phyloP scores from a whole-genome alignment of 2,113 vertebrate species.

The Ammospiza nelsoni region DNA sequence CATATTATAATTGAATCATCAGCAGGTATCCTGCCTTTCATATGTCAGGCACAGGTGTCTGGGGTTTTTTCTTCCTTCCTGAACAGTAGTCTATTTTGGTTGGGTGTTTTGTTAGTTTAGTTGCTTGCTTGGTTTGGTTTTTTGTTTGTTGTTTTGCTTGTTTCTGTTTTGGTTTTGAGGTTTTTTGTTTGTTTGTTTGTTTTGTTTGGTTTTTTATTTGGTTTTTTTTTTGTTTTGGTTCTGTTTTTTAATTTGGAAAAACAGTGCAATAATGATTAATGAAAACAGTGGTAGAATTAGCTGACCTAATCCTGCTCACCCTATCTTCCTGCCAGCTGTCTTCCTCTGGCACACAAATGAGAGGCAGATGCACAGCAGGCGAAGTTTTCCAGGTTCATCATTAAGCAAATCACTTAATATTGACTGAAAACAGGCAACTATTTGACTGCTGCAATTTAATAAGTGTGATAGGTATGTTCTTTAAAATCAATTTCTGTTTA shows the following conservation, averaged over 20 bases:
- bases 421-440: conserved; percentile 28
- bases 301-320: background rate
- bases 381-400: conserved; percentile 22
- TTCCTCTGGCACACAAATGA: background rate
- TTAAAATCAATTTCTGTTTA: background rate
- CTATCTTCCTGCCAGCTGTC: background rate
- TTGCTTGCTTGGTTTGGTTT: background rate
- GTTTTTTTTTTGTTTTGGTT: background rate
- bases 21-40: background rate
- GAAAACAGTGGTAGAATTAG: background rate
- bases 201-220: background rate
- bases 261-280: background rate
- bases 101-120: background rate
- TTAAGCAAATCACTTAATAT: conserved; percentile 51
- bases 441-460: conserved; percentile 12
- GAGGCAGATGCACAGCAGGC: background rate
- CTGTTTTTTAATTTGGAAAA: background rate
- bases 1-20: background rate
- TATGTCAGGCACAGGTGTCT: background rate
- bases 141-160: background rate
- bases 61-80: background rate
- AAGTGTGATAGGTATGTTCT: background rate
- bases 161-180: too few relatives aligned
- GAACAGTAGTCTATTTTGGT: background rate
- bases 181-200: background rate